phyloP scores from a whole-genome alignment of 2,113 vertebrate genomes.

The Pygoscelis adeliae region DNA sequence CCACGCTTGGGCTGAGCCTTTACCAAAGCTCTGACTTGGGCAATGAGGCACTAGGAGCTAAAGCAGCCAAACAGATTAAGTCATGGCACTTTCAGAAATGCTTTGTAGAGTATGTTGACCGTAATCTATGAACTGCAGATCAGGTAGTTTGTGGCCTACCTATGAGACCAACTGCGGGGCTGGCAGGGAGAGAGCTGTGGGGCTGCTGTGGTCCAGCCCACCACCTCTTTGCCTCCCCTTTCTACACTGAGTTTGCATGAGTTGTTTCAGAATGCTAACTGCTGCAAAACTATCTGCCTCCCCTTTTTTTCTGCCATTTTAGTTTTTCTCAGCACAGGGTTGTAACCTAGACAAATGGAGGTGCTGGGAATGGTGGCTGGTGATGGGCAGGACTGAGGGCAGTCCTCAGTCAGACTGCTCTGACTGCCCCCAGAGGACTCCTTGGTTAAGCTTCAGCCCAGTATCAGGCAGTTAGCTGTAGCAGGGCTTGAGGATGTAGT shows the following conservation, averaged over 20 bases:
- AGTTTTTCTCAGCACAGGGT: not conserved
- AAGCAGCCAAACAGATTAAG: not conserved
- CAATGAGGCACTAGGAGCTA: not conserved
- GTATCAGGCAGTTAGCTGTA: not conserved
- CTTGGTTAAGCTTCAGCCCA: not conserved
- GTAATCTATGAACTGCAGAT: not conserved
- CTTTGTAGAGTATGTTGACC: not conserved
- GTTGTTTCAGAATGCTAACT: not conserved
- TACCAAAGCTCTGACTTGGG: not conserved
- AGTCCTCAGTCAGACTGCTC: not conserved
- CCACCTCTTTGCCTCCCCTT: not conserved
- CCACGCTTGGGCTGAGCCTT: not conserved
- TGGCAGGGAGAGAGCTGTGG: not conserved
- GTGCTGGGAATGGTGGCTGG: not conserved
- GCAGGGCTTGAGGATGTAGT: not conserved
- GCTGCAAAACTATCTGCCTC: not conserved
- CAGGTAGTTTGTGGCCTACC: not conserved
- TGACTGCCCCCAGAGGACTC: not conserved
- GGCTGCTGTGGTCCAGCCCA: not conserved
- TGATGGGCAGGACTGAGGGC: not conserved
- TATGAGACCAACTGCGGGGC: not conserved
- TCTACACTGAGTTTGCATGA: not conserved
- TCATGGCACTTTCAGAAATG: not conserved
- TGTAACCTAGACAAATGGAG: not conserved
- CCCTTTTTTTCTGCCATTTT: not conserved